Conservation (phyloP, 2,113 vertebrate species). For the Nothocercus julius region DNA sequence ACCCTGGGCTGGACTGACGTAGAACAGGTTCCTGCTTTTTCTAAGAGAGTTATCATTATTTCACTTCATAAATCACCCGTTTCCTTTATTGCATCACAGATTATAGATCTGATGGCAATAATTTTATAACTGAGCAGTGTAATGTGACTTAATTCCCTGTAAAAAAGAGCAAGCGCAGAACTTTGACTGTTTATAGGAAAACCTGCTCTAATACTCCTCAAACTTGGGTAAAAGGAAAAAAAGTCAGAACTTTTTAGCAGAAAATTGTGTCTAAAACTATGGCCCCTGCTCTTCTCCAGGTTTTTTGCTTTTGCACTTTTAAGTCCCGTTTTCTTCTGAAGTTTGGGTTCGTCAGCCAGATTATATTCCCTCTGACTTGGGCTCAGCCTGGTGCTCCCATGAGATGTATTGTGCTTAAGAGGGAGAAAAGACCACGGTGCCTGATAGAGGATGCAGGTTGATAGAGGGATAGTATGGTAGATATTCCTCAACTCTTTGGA, state of each 20-base stretch:
- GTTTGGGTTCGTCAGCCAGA: neutral
- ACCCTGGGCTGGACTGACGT: neutral
- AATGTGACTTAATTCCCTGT: neutral
- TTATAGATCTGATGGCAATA: neutral
- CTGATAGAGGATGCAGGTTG: neutral
- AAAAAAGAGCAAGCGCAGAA: neutral
- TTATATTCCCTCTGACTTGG: rapidly evolving
- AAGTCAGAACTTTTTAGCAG: neutral
- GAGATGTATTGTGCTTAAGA: neutral
- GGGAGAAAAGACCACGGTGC: neutral
- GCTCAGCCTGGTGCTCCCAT: neutral
- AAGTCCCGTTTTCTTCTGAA: neutral
- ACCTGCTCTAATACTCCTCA: neutral
- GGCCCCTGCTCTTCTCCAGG: no score
- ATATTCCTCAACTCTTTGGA: neutral
- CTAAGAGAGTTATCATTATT: neutral
- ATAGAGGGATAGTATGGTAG: neutral
- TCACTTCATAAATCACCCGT: neutral
- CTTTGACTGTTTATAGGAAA: neutral
- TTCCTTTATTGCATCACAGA: neutral
- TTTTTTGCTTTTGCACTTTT: neutral
- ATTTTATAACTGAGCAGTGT: neutral
- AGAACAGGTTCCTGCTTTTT: neutral
- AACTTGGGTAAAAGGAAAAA: neutral
- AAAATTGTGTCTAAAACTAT: neutral